These are phyloP conservation scores for Brachymystax lenok DNA, from an alignment of 2,797 vertebrate genomes.

Conservation along the genomic window DNA sequence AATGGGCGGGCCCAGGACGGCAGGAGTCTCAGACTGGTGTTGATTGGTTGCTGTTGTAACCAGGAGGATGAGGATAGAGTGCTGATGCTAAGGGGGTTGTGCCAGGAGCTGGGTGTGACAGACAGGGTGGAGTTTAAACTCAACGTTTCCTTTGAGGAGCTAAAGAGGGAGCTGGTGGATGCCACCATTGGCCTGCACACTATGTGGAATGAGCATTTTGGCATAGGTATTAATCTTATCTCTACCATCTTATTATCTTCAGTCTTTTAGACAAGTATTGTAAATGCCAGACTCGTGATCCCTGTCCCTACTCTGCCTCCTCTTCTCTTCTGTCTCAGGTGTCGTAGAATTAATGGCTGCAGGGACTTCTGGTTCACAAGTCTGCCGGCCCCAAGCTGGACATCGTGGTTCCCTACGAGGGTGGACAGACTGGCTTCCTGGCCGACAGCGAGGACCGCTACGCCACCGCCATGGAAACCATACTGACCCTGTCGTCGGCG, in stretches of 20 bases:
- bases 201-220: conserved; percentile 99
- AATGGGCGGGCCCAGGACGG: conserved; percentile 48
- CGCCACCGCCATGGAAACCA: conserved; percentile 80
- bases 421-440: conserved; percentile 84
- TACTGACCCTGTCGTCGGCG: conserved; percentile 79
- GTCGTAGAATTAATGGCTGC: conserved; percentile 97
- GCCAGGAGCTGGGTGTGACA: conserved; percentile 82
- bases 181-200: conserved; percentile 92
- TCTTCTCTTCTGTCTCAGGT: conserved; percentile 66
- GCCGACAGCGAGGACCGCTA: conserved; percentile 87
- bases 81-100: conserved; percentile 78
- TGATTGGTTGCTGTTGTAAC: conserved; percentile 94
- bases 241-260: no score
- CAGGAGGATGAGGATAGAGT: conserved; percentile 88
- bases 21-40: conserved; percentile 75
- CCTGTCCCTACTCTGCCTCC: no score
- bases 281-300: no score
- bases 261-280: no score
- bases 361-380: conserved; percentile 90
- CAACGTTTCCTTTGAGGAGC: conserved; percentile 88
- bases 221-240: conserved; percentile 79
- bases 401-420: conserved; percentile 85
- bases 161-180: conserved; percentile 83
- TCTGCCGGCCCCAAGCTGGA: conserved; percentile 92
- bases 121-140: conserved; percentile 86